These are phyloP conservation scores for Hecatera dysodea DNA, from an alignment of 2,888 invertebrate genomes.

Conservation along the genomic window DNA sequence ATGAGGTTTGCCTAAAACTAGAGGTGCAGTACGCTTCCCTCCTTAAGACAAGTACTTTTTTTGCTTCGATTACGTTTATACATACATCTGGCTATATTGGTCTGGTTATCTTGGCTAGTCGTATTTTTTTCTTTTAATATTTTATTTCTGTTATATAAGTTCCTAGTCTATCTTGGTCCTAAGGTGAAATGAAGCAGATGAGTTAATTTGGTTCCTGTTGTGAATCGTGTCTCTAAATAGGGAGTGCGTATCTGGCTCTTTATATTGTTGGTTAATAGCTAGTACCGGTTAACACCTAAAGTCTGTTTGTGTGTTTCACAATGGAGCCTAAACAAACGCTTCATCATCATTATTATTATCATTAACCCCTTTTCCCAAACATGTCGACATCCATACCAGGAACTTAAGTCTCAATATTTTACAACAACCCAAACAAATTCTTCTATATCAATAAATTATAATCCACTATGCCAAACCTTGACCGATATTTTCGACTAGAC, in stretches of 20 bases:
- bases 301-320: neutral
- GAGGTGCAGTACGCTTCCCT: too few relatives aligned
- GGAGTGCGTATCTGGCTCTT: neutral
- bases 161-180: too few relatives aligned
- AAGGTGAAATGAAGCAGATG: too few relatives aligned
- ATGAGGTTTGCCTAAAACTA: too few relatives aligned
- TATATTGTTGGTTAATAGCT: neutral
- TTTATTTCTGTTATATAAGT: too few relatives aligned
- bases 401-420: slow-evolving; percentile 25
- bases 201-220: neutral
- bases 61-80: too few relatives aligned
- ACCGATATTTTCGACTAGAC: slow-evolving; percentile 26
- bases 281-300: neutral
- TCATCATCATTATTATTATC: neutral
- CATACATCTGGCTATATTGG: too few relatives aligned
- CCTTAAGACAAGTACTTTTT: too few relatives aligned
- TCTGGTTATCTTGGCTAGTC: too few relatives aligned
- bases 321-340: neutral
- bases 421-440: slow-evolving; percentile 33
- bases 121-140: too few relatives aligned
- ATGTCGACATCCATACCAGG: neutral
- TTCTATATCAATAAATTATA: slow-evolving; percentile 35
- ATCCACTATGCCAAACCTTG: slow-evolving; percentile 35
- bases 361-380: neutral
- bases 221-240: neutral